phyloP scores from a whole-genome alignment of 2,113 vertebrate species.

The Diadophis punctatus region DNA sequence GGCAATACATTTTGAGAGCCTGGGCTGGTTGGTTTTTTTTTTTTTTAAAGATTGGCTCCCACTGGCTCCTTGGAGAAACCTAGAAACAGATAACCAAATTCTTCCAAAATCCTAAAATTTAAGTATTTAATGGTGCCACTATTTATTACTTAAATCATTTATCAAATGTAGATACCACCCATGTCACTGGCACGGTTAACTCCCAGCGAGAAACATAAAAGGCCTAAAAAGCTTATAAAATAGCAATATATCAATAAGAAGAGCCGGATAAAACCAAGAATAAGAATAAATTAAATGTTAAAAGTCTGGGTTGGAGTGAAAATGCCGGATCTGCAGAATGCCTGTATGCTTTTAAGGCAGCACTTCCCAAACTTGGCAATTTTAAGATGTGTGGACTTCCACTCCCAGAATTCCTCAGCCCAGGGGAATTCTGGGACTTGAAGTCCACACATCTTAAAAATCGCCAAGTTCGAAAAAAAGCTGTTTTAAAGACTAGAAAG shows the following conservation, averaged over 20 bases:
- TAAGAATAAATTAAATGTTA: too few species aligned
- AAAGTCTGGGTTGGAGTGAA: neutral
- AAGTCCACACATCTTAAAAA: neutral
- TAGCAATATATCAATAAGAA: too few species aligned
- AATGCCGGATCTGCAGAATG: too few species aligned
- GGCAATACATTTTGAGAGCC: neutral
- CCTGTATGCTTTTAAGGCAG: neutral
- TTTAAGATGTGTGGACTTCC: neutral
- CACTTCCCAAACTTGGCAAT: neutral
- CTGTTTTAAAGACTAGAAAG: neutral
- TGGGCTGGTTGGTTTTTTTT: neutral
- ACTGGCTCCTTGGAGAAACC: too few species aligned
- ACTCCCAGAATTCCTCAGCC: neutral
- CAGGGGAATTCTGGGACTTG: neutral
- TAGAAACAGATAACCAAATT: neutral
- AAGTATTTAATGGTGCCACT: neutral
- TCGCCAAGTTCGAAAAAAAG: neutral
- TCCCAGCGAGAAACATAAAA: too few species aligned
- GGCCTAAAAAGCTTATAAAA: too few species aligned
- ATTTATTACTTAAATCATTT: neutral
- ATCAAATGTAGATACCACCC: too few species aligned
- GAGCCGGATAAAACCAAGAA: too few species aligned
- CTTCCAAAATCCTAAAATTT: neutral
- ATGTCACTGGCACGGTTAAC: too few species aligned
- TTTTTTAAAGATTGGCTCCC: neutral